Evolutionary conservation across 2,797 vertebrate genomes (phyloP), one percentile per base, ranked within the genome.

Genomic region (Perodicticus potto): DNA sequence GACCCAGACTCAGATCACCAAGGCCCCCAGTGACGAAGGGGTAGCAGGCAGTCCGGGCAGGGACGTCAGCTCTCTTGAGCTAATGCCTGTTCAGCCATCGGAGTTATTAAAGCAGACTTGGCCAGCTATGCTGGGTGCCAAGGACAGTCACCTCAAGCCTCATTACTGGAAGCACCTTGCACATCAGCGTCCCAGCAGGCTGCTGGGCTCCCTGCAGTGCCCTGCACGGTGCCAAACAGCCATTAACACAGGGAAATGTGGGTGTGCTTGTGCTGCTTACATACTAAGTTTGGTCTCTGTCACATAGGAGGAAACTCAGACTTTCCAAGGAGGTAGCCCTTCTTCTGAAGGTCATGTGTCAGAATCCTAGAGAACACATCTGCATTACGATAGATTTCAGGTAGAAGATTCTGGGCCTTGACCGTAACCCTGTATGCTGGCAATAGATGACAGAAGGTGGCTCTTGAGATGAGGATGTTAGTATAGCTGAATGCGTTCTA

Each of bases 81-180:
- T 55, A 11, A 45, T 84, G 57, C 55, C 77, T 92, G 20, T 92
- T 53, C 61, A 63, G 27, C 59, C 53, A 59, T 43, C n/a, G n/a
- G 73, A 90, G 19, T 76, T 77, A 90, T 67, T 76, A 90, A 93
- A 55, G 59, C 91, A 67, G 40, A 73, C 59, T 53, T 22, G 5
- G n/a, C 80, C 84, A 81, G 81, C 76, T 83, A 14, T 10, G 17
- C 73, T 49, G 0, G 11, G 22, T 1, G 29, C 29, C 43, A 53
- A 37, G 49, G 67, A 72, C 29, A 59, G 22, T 34, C 0, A 4
- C 80, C 80, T 88, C 25, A 67, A 67, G 45, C 34, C 61, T 93
- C 70, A n/a, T 91, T 61, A 83, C 32, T 82, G 11, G 88, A 78
- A 74, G 34, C 78, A 43, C 45, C 37, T 53, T 92, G 57, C 32